Conservation (phyloP, 2,888 invertebrate species). For the Helicoverpa assulta region DNA sequence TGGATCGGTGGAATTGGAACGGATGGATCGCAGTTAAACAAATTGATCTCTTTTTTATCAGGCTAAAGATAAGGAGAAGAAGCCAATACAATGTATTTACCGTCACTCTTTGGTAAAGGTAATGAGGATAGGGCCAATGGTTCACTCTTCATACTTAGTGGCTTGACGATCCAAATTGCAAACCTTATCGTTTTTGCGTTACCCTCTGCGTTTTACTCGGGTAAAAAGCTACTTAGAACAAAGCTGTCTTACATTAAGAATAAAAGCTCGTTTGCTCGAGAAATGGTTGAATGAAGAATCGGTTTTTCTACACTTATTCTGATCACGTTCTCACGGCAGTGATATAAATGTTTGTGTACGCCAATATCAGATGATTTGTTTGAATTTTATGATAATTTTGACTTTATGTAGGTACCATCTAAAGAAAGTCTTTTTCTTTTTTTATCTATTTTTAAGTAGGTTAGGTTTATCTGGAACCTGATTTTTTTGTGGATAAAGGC, state of each 20-base stretch:
- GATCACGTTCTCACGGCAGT: conserved; percentile 9
- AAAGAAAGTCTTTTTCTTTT: neutral
- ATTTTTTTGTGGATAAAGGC: too few relatives aligned
- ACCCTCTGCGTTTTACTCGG: neutral
- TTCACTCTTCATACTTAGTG: neutral
- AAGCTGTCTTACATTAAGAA: neutral
- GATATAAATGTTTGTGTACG: conserved; percentile 9
- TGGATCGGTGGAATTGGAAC: too few relatives aligned
- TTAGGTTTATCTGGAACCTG: too few relatives aligned
- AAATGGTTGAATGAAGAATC: conserved; percentile 10
- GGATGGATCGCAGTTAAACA: conserved; percentile 3
- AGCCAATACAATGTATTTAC: conserved; percentile 4
- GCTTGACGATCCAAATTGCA: too few relatives aligned
- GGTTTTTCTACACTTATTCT: conserved; percentile 11
- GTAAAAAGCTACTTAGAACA: neutral
- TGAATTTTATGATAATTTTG: conserved; percentile 27
- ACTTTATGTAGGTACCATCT: neutral
- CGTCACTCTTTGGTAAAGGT: conserved; percentile 6
- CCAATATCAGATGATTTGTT: conserved; percentile 17
- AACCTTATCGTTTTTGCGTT: neutral
- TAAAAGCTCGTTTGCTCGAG: neutral
- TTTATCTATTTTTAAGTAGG: neutral
- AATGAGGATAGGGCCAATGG: conserved; percentile 6
- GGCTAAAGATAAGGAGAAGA: conserved; percentile 1
- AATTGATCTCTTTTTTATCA: conserved; percentile 18